A percentile compares a stretch with the other conserved stretches of the same genome.
Evolutionary conservation across 2,888 invertebrate genomes (phyloP).

Genomic region (Listrodromus nycthemerus): DNA sequence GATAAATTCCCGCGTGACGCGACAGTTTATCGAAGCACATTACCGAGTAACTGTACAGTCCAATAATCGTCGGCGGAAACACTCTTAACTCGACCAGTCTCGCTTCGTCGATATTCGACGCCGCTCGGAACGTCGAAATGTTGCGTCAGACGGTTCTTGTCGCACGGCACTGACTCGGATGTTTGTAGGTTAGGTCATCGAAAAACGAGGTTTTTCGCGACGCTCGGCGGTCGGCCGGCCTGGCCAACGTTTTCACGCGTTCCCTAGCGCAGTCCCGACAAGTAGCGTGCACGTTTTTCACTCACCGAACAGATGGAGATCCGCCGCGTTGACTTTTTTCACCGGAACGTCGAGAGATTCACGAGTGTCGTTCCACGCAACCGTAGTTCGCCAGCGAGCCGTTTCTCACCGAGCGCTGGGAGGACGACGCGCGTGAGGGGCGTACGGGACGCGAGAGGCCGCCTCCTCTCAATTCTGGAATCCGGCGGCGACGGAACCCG

Average conservation of each 20-base stretch:
- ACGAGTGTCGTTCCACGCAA: constrained; percentile 74
- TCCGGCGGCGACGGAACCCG: constrained; percentile 66
- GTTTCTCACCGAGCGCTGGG: constrained; percentile 60
- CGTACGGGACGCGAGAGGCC: constrained; percentile 51
- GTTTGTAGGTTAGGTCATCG: constrained; percentile 73
- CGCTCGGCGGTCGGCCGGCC: too few species aligned
- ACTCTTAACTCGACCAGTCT: too few species aligned
- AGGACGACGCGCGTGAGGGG: constrained; percentile 57
- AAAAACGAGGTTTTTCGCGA: neutral
- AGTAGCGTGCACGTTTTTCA: constrained; percentile 24
- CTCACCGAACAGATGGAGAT: constrained; percentile 40
- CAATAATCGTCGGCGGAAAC: too few species aligned
- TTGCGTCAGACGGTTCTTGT: neutral
- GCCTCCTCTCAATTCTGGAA: constrained; percentile 42
- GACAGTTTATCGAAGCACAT: too few species aligned
- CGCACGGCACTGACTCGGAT: constrained; percentile 1
- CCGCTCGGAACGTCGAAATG: neutral
- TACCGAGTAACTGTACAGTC: too few species aligned
- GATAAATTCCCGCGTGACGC: too few species aligned
- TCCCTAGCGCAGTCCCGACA: neutral
- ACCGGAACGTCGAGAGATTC: constrained; percentile 74
- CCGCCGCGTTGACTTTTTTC: constrained; percentile 45
- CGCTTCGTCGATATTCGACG: neutral
- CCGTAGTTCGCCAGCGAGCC: constrained; percentile 79
- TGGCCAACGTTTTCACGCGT: neutral